Conservation (phyloP, 2,888 invertebrate genomes). For the Octonoba sinensis region DNA sequence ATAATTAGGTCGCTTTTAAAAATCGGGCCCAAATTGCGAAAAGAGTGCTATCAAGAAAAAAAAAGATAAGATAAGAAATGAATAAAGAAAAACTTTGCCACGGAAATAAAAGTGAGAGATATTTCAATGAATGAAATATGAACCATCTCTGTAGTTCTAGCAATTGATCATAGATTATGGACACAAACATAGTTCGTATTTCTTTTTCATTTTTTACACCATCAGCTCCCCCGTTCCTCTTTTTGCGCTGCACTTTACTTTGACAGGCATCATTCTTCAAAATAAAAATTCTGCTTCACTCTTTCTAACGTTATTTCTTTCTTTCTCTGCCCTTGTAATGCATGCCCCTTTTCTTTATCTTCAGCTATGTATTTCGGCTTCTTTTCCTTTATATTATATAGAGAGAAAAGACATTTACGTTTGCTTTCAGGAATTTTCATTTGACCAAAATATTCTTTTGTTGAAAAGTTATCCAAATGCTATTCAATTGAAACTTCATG, state of each 20-base stretch:
- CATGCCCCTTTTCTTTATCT: slow-evolving; percentile 21
- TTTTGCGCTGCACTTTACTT: slow-evolving; percentile 45
- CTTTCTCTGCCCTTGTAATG: slow-evolving; percentile 37
- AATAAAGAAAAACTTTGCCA: background rate
- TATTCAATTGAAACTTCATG: too few species aligned
- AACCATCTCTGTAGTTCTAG: slow-evolving; percentile 51
- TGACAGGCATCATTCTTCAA: slow-evolving; percentile 61
- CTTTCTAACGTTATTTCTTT: background rate
- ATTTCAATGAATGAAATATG: slow-evolving; percentile 46
- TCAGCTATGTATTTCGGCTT: slow-evolving; percentile 7
- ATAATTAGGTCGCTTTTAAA: too few species aligned
- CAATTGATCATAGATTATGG: slow-evolving; percentile 62
- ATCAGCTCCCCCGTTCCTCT: slow-evolving; percentile 5
- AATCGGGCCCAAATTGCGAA: too few species aligned
- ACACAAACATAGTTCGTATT: slow-evolving; percentile 56
- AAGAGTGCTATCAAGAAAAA: background rate
- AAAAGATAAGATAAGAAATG: too few species aligned
- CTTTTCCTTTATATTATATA: too few species aligned
- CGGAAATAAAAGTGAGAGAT: too few species aligned
- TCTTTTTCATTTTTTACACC: slow-evolving; percentile 4
- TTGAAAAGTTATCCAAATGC: too few species aligned
- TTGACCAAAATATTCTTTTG: too few species aligned
- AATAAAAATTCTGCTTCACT: slow-evolving; percentile 39
- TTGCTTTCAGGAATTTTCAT: too few species aligned
- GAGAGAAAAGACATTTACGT: too few species aligned